phyloP scores from a whole-genome alignment of 2,888 invertebrate species.

The Rhimphoctona megacephalus region DNA sequence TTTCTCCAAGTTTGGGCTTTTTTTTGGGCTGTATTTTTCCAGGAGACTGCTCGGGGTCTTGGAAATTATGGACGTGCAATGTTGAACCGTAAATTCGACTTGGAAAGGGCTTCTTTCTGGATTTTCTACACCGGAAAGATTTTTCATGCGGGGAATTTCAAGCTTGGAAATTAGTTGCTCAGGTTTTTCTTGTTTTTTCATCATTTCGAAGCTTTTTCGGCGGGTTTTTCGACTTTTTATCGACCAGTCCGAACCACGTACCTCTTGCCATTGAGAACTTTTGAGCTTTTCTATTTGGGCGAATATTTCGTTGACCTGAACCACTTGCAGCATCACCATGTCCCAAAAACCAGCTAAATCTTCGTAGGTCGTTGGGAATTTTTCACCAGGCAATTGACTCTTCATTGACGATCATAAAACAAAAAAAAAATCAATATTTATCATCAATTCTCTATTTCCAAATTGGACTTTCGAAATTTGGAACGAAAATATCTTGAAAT shows the following conservation, averaged over 20 bases:
- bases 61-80: background rate
- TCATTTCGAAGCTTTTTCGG: constrained; percentile 18
- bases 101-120: background rate
- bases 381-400: constrained; percentile 91
- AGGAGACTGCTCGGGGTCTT: background rate
- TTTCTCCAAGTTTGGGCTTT: constrained; percentile 8
- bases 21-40: background rate
- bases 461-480: background rate
- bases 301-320: constrained; percentile 93
- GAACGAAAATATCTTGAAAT: background rate
- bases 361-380: constrained; percentile 94
- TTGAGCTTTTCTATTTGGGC: constrained; percentile 88
- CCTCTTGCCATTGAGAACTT: constrained; percentile 89
- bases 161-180: background rate
- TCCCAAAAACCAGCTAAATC: constrained; percentile 99
- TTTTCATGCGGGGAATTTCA: background rate
- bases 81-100: background rate
- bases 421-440: constrained; percentile 5
- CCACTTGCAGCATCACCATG: constrained; percentile 97
- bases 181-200: background rate
- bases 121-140: background rate
- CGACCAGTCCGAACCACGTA: constrained; percentile 75
- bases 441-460: background rate
- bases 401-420: constrained; percentile 68
- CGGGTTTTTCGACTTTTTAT: background rate